Conservation (phyloP, 23 tunicate species). For the Styela plicata region DNA sequence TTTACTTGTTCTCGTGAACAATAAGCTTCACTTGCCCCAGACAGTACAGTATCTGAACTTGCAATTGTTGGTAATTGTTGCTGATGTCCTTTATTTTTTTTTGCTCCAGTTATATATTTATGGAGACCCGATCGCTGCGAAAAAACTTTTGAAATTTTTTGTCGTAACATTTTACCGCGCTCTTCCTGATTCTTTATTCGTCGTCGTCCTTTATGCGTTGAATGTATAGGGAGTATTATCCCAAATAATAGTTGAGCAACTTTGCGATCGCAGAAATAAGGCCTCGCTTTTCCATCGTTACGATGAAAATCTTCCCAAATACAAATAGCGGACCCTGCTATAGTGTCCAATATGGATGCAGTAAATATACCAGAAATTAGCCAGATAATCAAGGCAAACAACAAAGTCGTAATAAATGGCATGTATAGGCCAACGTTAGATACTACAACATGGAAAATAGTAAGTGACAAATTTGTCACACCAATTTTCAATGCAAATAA, state of each 20-base stretch:
- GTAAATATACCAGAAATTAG: conserved; percentile 34
- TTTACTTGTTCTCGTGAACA: too few relatives aligned
- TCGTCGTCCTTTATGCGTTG: conserved; percentile 36
- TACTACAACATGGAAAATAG: not conserved
- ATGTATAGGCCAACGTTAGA: conserved; percentile 2
- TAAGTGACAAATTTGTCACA: not conserved
- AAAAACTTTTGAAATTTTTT: not conserved
- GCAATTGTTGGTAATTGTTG: not conserved
- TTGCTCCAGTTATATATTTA: not conserved
- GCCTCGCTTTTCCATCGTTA: conserved; percentile 45
- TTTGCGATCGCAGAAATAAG: conserved; percentile 37
- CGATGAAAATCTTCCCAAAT: conserved; percentile 44
- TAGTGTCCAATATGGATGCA: conserved; percentile 17
- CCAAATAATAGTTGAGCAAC: conserved; percentile 36
- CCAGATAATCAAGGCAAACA: conserved; percentile 15
- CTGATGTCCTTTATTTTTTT: not conserved
- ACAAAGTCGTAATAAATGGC: conserved; percentile 10
- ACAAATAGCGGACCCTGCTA: conserved; percentile 51
- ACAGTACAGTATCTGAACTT: too few relatives aligned
- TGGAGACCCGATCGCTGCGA: not conserved
- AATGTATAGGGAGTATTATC: conserved; percentile 27
- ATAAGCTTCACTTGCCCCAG: too few relatives aligned
- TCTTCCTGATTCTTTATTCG: conserved; percentile 15
- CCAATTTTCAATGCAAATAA: conserved; percentile 18
- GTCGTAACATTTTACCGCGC: conserved; percentile 18